Base-by-base conservation (phyloP, 2,888 invertebrate species). In the Noctua janthe region DNA sequence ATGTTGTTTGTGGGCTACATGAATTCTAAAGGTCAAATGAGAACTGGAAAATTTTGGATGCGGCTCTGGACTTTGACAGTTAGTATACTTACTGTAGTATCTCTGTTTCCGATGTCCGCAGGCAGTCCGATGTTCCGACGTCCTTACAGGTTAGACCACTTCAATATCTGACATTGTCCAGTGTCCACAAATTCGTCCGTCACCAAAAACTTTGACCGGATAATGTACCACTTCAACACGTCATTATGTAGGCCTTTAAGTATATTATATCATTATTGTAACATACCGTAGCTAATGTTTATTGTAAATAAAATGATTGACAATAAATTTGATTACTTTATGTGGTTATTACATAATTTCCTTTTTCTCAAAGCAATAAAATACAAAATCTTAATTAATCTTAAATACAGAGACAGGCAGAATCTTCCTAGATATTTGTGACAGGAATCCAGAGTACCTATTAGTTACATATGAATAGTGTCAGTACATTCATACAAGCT, bases 241-340 rank as follows among this genome's bases (percentile, higher is more conserved):
- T 56, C 67, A 80, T 49, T 84, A 82, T 81, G 74, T 85, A 83
- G 87, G 89, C 83, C 90, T 85, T 83, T 88, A 85, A 86, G 87
- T 84, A 80, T 87, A 87, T 89, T 93, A 92, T 94, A 92, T 94
- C 90, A 92, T 87, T 92, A 92, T 88, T 90, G 91, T 91, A 92
- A 93, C 89, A 92, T 93, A 93, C 84, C 90, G 93, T 95, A 95
- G 91, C 86, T 94, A 94, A 91, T 92, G 92, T 96, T 95, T 95
- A 95, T 89, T 96, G 96, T 96, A 96, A 95, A 96, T 96, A 96
- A 95, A 95, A 92, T 93, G 94, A 96, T 96, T 96, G 96, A 96
- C 96, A 96, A 96, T 96, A 96, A 96, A 96, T 93, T 95, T 95
- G 94, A 94, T 94, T 95, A 95, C 93, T 95, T 93, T 92, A 94